Conservation (phyloP, 2,797 vertebrate genomes). For the Phrynocephalus guinanensis region DNA sequence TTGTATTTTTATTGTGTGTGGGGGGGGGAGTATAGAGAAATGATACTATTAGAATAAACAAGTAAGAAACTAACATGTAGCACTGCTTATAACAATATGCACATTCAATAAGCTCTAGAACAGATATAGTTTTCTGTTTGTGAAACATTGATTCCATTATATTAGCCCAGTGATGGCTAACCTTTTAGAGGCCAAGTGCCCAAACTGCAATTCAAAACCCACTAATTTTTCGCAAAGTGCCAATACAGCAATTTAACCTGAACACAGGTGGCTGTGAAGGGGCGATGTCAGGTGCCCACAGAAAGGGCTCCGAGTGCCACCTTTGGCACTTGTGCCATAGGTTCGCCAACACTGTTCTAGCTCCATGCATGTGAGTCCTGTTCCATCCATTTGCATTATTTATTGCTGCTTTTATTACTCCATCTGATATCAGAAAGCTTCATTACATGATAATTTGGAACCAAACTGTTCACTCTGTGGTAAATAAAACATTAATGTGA, state of each 20-base stretch:
- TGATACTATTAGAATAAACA: background rate
- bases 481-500: conserved; percentile 41
- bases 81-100: background rate
- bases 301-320: too few species aligned
- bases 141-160: conserved; percentile 19
- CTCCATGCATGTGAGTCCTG: conserved; percentile 32
- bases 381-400: conserved; percentile 32
- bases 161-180: background rate
- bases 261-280: too few species aligned
- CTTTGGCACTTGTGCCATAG: too few species aligned
- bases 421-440: conserved; percentile 32
- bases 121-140: conserved; percentile 25
- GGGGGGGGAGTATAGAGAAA: conserved; percentile 1
- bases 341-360: background rate
- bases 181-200: too few species aligned
- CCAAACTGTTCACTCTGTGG: conserved; percentile 42
- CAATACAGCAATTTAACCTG: too few species aligned
- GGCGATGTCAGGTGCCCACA: too few species aligned
- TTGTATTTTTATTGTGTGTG: background rate
- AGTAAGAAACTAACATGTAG: conserved; percentile 14
- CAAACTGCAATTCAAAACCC: too few species aligned
- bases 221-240: too few species aligned
- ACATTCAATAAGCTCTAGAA: conserved; percentile 8
- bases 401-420: conserved; percentile 44
- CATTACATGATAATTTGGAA: background rate